Base-by-base conservation (phyloP, 2,113 vertebrate genomes). In the Phoxinus phoxinus region DNA sequence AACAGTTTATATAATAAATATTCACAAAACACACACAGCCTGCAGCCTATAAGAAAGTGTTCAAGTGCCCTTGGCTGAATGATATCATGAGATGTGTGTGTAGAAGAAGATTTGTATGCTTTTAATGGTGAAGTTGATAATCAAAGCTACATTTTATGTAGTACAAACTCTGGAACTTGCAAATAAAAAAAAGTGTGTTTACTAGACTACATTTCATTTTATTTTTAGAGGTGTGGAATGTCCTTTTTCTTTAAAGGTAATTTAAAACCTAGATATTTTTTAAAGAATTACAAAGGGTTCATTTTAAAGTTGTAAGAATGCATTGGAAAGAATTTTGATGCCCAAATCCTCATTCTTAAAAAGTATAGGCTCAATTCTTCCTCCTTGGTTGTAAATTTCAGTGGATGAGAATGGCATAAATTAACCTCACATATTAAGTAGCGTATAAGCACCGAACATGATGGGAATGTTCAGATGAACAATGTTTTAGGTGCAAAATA, bases 31-130 rank as follows among this genome's bases (percentile, higher is more conserved):
- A 37, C 32, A 78, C 79, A 41, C 69, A 81, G 46, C 75, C 84
- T 75, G 81, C 69, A 84, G 69, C 56, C 85, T 73, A 51, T 61
- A 65, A 63, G 71, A 78, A 65, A 72, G 78, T 83, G 81, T 72
- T 71, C 83, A 89, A 89, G 88, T 89, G 88, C 83, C 88, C 85
- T 89, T 89, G 88, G 74, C 83, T 86, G 61, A 87, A 56, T 87
- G 83, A 84, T 76, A 61, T 86, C 5, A 80, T 86, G 41, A 74
- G 63, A 87, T 41, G 86, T 76, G 78, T 83, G 30, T 79, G 84
- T 73, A 65, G 72, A 87, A 85, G 63, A n/a, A n/a, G 71, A 71
- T 73, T 51, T 86, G 41, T 86, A 83, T 77, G 48, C 73, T 85
- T 88, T 86, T 84, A 82, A 78, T 87, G 81, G 51, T 87, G 51